Conservation (phyloP, 2,888 invertebrate species). For the Tinea pellionella region DNA sequence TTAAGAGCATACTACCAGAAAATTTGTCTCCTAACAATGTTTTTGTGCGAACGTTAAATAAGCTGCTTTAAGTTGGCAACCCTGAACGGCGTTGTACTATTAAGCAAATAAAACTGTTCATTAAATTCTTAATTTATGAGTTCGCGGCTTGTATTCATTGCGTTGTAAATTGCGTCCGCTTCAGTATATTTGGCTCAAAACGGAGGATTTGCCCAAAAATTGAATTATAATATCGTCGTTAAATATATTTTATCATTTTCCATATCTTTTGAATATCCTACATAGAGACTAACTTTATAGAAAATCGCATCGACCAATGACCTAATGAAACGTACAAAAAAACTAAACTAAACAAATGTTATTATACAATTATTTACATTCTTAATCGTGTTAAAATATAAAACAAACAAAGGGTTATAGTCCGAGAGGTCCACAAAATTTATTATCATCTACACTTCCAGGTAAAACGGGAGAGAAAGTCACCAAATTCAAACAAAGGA, state of each 20-base stretch:
- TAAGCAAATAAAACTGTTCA: conserved; percentile 32
- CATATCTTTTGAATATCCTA: not conserved
- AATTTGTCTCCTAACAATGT: conserved; percentile 44
- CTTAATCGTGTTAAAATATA: conserved; percentile 17
- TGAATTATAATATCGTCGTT: conserved; percentile 17
- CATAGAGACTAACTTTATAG: not conserved
- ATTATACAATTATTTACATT: conserved; percentile 16
- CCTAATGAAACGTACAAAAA: no score
- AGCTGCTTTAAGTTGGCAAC: conserved; percentile 23
- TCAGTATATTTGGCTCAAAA: conserved; percentile 26
- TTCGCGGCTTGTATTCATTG: conserved; percentile 35
- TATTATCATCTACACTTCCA: conserved; percentile 40
- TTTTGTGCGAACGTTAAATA: conserved; percentile 36
- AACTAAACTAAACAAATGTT: no score
- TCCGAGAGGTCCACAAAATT: conserved; percentile 41
- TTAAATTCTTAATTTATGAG: conserved; percentile 40
- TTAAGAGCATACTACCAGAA: conserved; percentile 46
- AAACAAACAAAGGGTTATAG: conserved; percentile 20
- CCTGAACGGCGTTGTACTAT: conserved; percentile 24
- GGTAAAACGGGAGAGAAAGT: conserved; percentile 37
- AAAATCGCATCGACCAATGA: no score
- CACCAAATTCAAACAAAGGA: conserved; percentile 35
- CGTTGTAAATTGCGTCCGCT: conserved; percentile 35
- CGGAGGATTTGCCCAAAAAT: conserved; percentile 19
- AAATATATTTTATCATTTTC: conserved; percentile 11